Conservation (phyloP, 2,113 vertebrate genomes). For the Carassius gibelio region DNA sequence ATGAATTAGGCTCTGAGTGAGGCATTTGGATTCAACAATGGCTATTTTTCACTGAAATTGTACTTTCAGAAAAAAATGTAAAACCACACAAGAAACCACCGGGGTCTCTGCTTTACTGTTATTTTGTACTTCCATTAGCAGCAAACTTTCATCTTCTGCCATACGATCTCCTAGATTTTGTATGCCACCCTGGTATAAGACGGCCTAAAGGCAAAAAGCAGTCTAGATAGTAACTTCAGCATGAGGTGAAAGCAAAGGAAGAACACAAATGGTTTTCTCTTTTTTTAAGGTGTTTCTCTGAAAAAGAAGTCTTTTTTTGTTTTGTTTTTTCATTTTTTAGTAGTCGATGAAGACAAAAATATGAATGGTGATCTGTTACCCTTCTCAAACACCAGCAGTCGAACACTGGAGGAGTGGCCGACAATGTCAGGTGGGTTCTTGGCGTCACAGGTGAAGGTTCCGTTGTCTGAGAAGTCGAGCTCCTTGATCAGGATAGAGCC, state of each 20-base stretch:
- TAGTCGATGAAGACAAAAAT: not conserved
- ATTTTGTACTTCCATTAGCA: slow-evolving; percentile 23
- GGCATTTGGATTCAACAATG: not conserved
- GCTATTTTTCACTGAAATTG: slow-evolving; percentile 16
- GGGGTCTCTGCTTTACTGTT: slow-evolving; percentile 6
- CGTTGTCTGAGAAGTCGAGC: slow-evolving; percentile 89
- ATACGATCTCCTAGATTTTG: slow-evolving; percentile 5
- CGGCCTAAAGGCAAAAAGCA: slow-evolving; percentile 19
- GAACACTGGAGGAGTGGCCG: slow-evolving; percentile 87
- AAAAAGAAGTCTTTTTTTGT: not conserved
- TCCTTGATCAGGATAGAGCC: slow-evolving; percentile 89
- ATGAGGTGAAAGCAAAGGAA: not conserved
- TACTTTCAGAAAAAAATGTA: not conserved
- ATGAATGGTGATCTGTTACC: slow-evolving; percentile 67
- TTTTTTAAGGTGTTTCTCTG: not conserved
- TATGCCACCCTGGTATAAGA: slow-evolving; percentile 14
- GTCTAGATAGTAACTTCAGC: not conserved
- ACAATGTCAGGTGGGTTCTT: slow-evolving; percentile 97
- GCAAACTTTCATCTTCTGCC: slow-evolving; percentile 22
- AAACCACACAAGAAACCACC: slow-evolving; percentile 5
- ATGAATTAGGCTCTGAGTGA: not conserved
- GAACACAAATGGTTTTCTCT: not conserved
- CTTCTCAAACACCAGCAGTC: slow-evolving; percentile 91
- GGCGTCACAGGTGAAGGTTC: slow-evolving; percentile 96
- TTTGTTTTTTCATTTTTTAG: not conserved